Conservation (phyloP, 2,888 invertebrate species). For the Sinelater perroti region DNA sequence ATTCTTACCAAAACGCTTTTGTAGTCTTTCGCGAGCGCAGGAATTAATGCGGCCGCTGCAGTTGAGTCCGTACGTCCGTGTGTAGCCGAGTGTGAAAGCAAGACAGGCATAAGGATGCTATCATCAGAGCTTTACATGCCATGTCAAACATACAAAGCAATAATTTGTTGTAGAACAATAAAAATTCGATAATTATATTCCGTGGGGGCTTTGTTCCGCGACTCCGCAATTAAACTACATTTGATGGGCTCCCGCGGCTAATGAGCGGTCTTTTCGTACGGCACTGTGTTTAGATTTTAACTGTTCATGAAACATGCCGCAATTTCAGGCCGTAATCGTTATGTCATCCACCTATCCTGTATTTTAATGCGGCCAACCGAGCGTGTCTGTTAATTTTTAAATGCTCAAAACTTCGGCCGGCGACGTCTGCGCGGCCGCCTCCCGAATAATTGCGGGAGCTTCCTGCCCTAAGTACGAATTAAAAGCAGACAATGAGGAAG, state of each 20-base stretch:
- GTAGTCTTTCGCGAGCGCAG: constrained; percentile 9
- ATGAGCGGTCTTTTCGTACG: constrained; percentile 31
- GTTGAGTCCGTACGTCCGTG: constrained; percentile 37
- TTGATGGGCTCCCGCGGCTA: constrained; percentile 37
- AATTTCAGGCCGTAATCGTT: constrained; percentile 24
- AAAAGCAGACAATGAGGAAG: too few relatives aligned
- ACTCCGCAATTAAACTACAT: constrained; percentile 43
- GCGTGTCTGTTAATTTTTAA: constrained; percentile 31
- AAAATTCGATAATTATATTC: constrained; percentile 49
- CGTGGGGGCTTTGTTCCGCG: constrained; percentile 44
- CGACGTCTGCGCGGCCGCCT: too few relatives aligned
- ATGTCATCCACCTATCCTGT: constrained; percentile 32
- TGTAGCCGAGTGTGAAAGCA: constrained; percentile 48
- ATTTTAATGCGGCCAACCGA: constrained; percentile 24
- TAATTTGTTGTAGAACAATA: constrained; percentile 47
- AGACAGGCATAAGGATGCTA: constrained; percentile 45
- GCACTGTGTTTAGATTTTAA: constrained; percentile 36
- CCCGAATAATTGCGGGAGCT: too few relatives aligned
- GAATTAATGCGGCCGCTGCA: constrained; percentile 17
- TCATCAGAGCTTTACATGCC: constrained; percentile 48
- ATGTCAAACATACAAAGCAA: constrained; percentile 48
- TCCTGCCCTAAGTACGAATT: too few relatives aligned
- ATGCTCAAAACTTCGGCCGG: constrained; percentile 4
- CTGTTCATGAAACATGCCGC: constrained; percentile 22
- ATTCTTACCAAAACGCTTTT: constrained; percentile 23